A percentile compares a stretch with the other conserved stretches of the same genome.
Conservation (phyloP, 2,888 invertebrate genomes). For the Sialis lutaria region DNA sequence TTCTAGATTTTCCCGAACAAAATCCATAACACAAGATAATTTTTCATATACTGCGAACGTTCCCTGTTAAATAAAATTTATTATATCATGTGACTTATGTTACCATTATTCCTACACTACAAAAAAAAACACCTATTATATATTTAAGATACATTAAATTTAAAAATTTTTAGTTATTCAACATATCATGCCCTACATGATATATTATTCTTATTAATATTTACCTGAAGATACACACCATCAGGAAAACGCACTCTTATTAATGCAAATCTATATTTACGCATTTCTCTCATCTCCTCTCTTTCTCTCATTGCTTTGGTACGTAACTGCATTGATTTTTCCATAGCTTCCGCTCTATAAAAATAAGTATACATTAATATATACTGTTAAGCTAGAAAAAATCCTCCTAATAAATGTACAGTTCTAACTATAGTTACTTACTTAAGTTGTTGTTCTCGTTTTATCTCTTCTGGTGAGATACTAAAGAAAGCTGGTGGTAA, state of each 20-base stretch:
- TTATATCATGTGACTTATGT: neutral
- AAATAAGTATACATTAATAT: conserved; percentile 5
- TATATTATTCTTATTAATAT: neutral
- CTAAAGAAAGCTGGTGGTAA: conserved; percentile 76
- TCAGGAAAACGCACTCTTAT: conserved; percentile 81
- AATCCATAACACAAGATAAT: conserved; percentile 52
- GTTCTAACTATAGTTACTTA: conserved; percentile 16
- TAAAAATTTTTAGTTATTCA: neutral
- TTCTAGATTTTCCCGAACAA: conserved; percentile 60
- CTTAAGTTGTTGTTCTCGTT: conserved; percentile 63
- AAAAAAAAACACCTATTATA: neutral
- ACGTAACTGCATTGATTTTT: conserved; percentile 64
- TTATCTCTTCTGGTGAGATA: conserved; percentile 65
- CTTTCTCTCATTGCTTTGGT: conserved; percentile 93
- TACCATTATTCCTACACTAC: neutral
- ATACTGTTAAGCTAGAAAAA: neutral
- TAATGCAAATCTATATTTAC: conserved; percentile 71
- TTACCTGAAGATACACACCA: conserved; percentile 61
- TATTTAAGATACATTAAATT: neutral
- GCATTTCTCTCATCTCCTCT: conserved; percentile 62
- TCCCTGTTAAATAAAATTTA: conserved; percentile 38
- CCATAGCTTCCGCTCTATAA: conserved; percentile 53
- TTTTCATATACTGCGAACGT: conserved; percentile 78
- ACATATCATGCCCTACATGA: neutral
- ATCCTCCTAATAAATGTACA: neutral